phyloP scores from a whole-genome alignment of 2,113 vertebrate species.

The Siniperca knerii region DNA sequence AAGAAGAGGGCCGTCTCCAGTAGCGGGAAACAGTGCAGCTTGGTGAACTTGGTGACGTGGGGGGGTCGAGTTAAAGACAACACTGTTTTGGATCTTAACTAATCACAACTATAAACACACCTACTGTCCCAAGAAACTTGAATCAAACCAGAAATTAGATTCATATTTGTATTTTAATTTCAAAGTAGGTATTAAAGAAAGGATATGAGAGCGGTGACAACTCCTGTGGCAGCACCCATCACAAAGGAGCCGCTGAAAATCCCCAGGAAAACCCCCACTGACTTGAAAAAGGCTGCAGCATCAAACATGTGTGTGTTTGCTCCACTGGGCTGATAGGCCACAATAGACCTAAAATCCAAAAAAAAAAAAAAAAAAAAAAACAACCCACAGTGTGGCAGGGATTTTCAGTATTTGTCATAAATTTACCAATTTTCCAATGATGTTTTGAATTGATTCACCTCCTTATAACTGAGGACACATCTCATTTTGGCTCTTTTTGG shows the following conservation, averaged over 20 bases:
- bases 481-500: background rate
- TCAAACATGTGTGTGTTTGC: slow-evolving; percentile 95
- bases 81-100: background rate
- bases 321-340: slow-evolving; percentile 96
- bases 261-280: slow-evolving; percentile 95
- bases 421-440: background rate
- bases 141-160: background rate
- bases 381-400: background rate
- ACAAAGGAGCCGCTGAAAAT: slow-evolving; percentile 99
- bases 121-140: fast-evolving
- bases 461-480: background rate
- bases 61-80: slow-evolving; percentile 83
- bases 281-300: slow-evolving; percentile 97
- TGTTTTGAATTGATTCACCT: background rate
- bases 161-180: background rate
- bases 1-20: slow-evolving; percentile 99
- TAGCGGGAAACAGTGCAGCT: slow-evolving; percentile 97
- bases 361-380: background rate
- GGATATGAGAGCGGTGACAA: slow-evolving; percentile 99
- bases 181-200: slow-evolving; percentile 74
- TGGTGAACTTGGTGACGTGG: slow-evolving; percentile 99
- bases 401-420: background rate
- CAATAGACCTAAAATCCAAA: slow-evolving; percentile 88
- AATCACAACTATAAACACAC: background rate
- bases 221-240: slow-evolving; percentile 96